phyloP scores from a whole-genome alignment of 2,113 vertebrate genomes.

The Amazona guildingii region DNA sequence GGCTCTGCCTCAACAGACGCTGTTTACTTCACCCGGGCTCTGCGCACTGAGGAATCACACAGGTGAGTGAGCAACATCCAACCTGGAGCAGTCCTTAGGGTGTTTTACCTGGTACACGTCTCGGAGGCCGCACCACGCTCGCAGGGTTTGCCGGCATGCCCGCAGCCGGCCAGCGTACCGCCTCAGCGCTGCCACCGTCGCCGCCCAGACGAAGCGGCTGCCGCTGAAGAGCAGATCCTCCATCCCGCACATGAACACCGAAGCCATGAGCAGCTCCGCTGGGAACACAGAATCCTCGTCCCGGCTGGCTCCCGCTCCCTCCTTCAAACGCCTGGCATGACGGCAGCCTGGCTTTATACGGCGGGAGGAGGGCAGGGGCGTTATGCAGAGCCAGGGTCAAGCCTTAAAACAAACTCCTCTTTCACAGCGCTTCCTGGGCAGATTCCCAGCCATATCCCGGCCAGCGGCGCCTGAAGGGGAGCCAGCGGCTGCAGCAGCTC shows the following conservation, averaged over 20 bases:
- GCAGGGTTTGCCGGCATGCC: constrained; percentile 86
- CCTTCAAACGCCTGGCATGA: background rate
- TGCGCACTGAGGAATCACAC: background rate
- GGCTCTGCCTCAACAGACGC: background rate
- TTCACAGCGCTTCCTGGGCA: constrained; percentile 77
- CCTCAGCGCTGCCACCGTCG: constrained; percentile 84
- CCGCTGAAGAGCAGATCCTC: constrained; percentile 88
- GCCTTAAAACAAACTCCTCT: constrained; percentile 74
- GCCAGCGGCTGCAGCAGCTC: constrained; percentile 73
- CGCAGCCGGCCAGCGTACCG: constrained; percentile 85
- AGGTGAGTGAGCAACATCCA: background rate
- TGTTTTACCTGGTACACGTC: constrained; percentile 89
- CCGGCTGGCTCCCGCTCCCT: background rate
- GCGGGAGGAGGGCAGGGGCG: constrained; percentile 47
- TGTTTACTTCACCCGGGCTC: background rate
- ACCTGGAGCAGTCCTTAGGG: rapidly evolving
- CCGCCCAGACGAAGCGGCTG: constrained; percentile 87
- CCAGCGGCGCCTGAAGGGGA: constrained; percentile 65
- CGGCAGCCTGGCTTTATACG: constrained; percentile 11
- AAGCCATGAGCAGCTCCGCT: constrained; percentile 75
- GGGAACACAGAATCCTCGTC: background rate
- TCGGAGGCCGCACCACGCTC: constrained; percentile 86
- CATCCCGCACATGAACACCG: constrained; percentile 84
- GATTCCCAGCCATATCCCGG: constrained; percentile 78
- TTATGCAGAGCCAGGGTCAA: constrained; percentile 61